Percentiles rank a stretch among this genome's conserved stretches.
These are phyloP conservation scores for Chrysolina oricalcia DNA, from an alignment of 2,888 invertebrate species.

Conservation along the genomic window DNA sequence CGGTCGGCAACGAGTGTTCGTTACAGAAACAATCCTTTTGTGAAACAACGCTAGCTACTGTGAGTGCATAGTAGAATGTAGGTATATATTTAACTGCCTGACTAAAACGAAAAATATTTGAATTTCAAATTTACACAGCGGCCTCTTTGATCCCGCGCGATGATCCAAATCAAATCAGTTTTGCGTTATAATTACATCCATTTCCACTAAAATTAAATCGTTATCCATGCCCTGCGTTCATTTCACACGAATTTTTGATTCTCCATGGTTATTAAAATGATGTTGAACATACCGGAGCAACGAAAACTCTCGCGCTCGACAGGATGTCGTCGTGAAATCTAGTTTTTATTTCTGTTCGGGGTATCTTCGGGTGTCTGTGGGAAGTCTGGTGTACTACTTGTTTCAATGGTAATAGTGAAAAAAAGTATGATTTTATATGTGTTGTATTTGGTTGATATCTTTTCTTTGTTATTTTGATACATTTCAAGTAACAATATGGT, in stretches of 20 bases:
- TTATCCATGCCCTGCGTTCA: constrained; percentile 19
- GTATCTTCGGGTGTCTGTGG: neutral
- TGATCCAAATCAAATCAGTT: constrained; percentile 43
- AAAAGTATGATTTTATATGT: too few species aligned
- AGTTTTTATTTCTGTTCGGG: neutral
- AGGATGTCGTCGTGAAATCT: constrained; percentile 3
- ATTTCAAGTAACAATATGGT: too few species aligned
- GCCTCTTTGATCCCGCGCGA: constrained; percentile 28
- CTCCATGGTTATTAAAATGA: constrained; percentile 27
- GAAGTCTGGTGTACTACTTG: too few species aligned
- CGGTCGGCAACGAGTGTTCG: too few species aligned
- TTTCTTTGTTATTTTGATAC: too few species aligned
- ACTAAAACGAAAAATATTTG: constrained; percentile 14
- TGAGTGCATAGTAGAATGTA: too few species aligned
- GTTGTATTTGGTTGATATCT: too few species aligned
- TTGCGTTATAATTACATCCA: constrained; percentile 35
- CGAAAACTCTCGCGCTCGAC: constrained; percentile 4
- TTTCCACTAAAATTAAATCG: constrained; percentile 22
- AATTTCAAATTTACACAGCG: constrained; percentile 26
- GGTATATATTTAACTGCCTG: neutral
- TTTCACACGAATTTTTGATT: constrained; percentile 32
- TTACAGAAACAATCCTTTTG: too few species aligned
- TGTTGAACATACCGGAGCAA: neutral
- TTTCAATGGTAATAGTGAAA: too few species aligned
- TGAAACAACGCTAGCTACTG: too few species aligned